Base-by-base conservation (phyloP, 2,888 invertebrate species). In the Isotomurus palustris region DNA sequence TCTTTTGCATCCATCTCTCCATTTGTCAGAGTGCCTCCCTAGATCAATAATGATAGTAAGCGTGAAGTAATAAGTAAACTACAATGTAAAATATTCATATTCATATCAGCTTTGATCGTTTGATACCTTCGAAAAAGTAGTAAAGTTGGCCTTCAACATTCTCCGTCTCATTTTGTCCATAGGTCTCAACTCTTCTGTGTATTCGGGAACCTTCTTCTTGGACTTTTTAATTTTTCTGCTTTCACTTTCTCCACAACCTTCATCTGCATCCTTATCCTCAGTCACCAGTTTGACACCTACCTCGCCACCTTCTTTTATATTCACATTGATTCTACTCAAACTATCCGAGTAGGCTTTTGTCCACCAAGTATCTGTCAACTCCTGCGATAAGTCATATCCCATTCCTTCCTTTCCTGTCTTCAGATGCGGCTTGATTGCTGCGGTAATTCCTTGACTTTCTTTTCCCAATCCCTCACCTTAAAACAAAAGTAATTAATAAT, bases 401-500 rank as follows among this genome's bases (percentile, higher is more conserved):
- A 94, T 74, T 0, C 91, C 91, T 0, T 82, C 75, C 12, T 79
- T 85, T 72, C 92, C 88, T 59, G 87, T 84, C 74, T 92, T 93
- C 8, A 89, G 73, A 72, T 83, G 86, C 0, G 90, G 86, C 74
- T 86, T 89, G 1, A 93, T 72, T 0, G 92, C 83, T 63, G 84
- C 79, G 0, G 81, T 78, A 56, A 91, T 90, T 5, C 93, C 93
- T 52, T 64, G 58, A 74, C 82, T 80, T 67, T 85, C 76, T 72
- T 85, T 88, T 8, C 93, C 93, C 2, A 93, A 79, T 0, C 93
- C 93, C 78, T 86, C 84, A 2, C 89, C 91, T 90, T 71, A 44
- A 74, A 70, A 59, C 55, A 22, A 22, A 43, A 22, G 24, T 17
- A 43, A 3, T 3, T 22, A 22, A 43, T 43, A 22, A 8, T 40